Conservation (phyloP, 2,113 vertebrate species). For the Engraulis encrasicolus region DNA sequence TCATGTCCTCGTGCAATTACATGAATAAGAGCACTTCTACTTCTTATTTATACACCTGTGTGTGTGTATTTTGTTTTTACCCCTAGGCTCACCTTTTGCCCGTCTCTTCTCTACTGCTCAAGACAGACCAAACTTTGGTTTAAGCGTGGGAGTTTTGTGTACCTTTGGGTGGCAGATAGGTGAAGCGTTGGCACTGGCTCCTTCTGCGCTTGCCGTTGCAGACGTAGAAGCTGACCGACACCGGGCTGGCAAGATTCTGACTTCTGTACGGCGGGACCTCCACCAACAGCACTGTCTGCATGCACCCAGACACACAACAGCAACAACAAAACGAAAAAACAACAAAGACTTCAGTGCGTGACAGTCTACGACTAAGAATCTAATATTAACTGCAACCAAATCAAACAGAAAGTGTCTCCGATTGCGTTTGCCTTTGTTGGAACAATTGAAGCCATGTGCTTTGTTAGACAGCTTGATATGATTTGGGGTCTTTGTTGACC, state of each 20-base stretch:
- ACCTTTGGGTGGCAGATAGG: constrained; percentile 94
- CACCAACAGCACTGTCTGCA: constrained; percentile 85
- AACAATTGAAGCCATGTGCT: neutral
- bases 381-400: neutral
- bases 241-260: constrained; percentile 90
- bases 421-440: neutral
- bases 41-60: no score
- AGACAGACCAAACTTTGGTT: neutral
- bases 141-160: constrained; percentile 54
- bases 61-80: no score
- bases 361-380: neutral
- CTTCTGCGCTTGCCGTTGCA: constrained; percentile 98
- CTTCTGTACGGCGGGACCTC: constrained; percentile 95
- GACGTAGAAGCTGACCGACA: constrained; percentile 96
- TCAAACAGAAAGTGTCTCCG: neutral
- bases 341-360: neutral
- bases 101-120: neutral
- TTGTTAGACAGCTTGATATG: neutral
- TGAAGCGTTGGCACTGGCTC: constrained; percentile 96
- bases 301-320: constrained; percentile 26
- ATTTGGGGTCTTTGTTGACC: neutral
- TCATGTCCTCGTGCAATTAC: no score
- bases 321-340: constrained; percentile 12
- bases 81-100: neutral
- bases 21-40: no score